Conservation (phyloP, 2,113 vertebrate genomes). For the Chiloscyllium plagiosum region DNA sequence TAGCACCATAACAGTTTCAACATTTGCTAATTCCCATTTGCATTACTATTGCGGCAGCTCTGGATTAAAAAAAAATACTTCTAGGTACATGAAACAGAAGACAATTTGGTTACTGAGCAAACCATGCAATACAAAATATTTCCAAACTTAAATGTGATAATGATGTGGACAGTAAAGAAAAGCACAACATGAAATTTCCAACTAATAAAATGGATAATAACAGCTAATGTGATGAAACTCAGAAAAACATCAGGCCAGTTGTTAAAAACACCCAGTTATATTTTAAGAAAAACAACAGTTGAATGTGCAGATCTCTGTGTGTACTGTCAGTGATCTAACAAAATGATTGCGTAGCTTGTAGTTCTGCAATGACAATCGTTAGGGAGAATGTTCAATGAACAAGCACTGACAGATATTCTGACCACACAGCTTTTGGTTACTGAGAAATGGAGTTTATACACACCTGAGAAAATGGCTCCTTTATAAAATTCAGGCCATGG, state of each 20-base stretch:
- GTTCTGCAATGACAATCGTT: background rate
- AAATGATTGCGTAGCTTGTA: background rate
- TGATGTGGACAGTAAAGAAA: background rate
- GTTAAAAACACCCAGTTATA: background rate
- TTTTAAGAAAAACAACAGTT: background rate
- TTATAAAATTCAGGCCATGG: background rate
- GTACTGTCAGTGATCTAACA: background rate
- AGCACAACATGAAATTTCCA: conserved; percentile 1
- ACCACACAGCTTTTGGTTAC: background rate
- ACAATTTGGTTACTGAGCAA: background rate
- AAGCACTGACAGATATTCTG: background rate
- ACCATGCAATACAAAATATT: background rate
- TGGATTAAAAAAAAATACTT: background rate
- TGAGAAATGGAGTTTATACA: background rate
- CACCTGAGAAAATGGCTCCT: background rate
- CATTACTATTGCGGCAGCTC: background rate
- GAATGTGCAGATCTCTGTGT: background rate
- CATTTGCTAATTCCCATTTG: background rate
- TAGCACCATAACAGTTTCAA: background rate
- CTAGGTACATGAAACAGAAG: background rate
- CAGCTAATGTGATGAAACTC: background rate
- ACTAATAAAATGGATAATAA: background rate
- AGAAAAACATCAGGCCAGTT: background rate
- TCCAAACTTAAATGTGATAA: background rate
- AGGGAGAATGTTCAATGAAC: background rate